Evolutionary conservation across 2,888 invertebrate genomes (phyloP), one percentile per base, ranked within the genome.

Genomic region (Malthinus seriepunctatus): DNA sequence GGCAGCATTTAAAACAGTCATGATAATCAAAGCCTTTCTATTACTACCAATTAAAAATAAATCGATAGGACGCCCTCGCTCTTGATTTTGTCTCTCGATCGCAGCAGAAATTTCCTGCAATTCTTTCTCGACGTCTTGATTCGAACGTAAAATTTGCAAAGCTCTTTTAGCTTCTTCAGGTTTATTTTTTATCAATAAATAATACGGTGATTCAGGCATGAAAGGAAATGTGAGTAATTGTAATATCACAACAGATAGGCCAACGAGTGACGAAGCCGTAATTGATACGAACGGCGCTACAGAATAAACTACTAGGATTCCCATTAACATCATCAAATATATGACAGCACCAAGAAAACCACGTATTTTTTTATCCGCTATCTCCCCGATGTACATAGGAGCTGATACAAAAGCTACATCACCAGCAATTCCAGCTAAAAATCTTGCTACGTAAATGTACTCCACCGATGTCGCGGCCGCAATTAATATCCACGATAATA

Each of bases 171-270:
- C 50, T 9, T 50, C 9, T 9, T 50, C 73, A 12, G 56, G 60
- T 53, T 72, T 67, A 8, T 69, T 70, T 56, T 72, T 72, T 31
- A 69, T 66, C 1, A 78, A 57, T 1, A 74, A 63, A 56, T 71
- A 78, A 60, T 78, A 78, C 0, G 78, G 78, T 1, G 75, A 75
- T 63, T 78, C 76, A 1, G 78, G 78, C 73, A 78, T 75, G 63
- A 76, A 76, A 0, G 73, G 67, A 58, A 77, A 76, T 1, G 73
- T 67, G 8, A 67, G 51, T 7, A 77, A 60, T 64, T 77, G 76
- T 0, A 68, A 46, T 0, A 71, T n/a, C 3, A 76, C 60, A 15
- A 77, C 61, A 0, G 64, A 53, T 6, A 70, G 69, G 1, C 74
- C 78, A 5, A 78, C 73, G 3, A 71, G 58, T 2, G 75, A 73